Conservation (phyloP, 2,888 invertebrate species). For the Amblyjoppa proteus region DNA sequence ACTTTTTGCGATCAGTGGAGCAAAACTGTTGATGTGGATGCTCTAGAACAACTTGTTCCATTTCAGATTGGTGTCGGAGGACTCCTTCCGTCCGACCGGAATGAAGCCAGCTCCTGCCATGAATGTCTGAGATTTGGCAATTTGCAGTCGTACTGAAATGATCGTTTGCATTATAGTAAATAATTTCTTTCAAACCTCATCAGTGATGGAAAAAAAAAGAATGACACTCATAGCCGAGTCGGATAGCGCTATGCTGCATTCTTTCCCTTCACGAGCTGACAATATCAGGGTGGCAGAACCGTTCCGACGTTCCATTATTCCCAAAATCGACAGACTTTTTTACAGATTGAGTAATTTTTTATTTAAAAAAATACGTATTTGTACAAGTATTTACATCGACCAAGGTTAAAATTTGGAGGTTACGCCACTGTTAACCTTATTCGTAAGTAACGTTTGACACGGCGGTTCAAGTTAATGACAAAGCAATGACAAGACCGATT, state of each 20-base stretch:
- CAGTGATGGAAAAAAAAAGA: background rate
- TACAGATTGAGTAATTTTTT: background rate
- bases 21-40: conserved; percentile 86
- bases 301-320: conserved; percentile 86
- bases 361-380: background rate
- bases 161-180: conserved; percentile 4
- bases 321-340: background rate
- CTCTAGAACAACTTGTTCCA: conserved; percentile 90
- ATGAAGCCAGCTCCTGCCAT: conserved; percentile 94
- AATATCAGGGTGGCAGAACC: conserved; percentile 89
- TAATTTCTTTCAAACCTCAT: conserved; percentile 2
- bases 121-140: conserved; percentile 86
- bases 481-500: background rate
- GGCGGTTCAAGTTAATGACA: background rate
- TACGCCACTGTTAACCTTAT: background rate
- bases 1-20: conserved; percentile 68
- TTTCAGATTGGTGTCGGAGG: conserved; percentile 88
- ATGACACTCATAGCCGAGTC: conserved; percentile 68
- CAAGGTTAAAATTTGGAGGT: background rate
- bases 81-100: conserved; percentile 93
- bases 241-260: conserved; percentile 54
- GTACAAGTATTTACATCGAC: background rate
- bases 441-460: background rate
- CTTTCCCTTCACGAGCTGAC: conserved; percentile 83
- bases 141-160: conserved; percentile 80